Base-by-base conservation (phyloP, 1,140 invertebrate genomes). In the Macrobrachium rosenbergii region DNA sequence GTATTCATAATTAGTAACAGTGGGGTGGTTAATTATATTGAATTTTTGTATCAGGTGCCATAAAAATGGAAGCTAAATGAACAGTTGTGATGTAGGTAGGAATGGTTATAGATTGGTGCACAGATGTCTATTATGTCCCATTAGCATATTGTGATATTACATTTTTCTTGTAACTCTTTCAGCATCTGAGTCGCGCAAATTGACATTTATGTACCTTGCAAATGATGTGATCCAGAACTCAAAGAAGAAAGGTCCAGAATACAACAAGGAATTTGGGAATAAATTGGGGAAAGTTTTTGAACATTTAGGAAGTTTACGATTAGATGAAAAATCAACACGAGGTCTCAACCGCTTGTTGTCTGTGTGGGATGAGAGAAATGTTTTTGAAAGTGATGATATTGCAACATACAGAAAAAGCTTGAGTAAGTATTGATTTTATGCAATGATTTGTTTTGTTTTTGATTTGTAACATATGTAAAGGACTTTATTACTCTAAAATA, bases 201-300 rank as follows among this genome's bases (percentile, higher is more conserved):
- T 99, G 73, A 98, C 96, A 37, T 97, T 98, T 90, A 96, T 99
- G 94, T 99, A 99, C 92, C 93, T 99, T 88, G 98, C 98, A 6
- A 99, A 99, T 94, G 99, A 99, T 94, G 97, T 99, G 43, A 98
- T 99, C 89, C 98, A 99, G 92, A 99, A 99, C 91, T 98, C 98
- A 91, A 97, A 97, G 91, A 99, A 99, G 91, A 99, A 99, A 92
- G 98, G 97, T 0, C 97, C 97, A 10, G 98, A 99, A 92, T 99
- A 98, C 93, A 95, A 96, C 16, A 96, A 96, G 92, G 96, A 97
- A 91, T 98, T 97, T 93, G 95, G 94, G 12, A 93, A 93, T 82
- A 94, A 96, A 17, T 92, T 98, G 21, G 94, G 94, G 87, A 96
- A 96, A 91, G 95, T 96, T 2, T 97, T 98, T 90, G 94, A 96